Evolutionary conservation across 2,797 vertebrate species (phyloP), one percentile per base, ranked within the genome.

Genomic region (Gorsachius magnificus): DNA sequence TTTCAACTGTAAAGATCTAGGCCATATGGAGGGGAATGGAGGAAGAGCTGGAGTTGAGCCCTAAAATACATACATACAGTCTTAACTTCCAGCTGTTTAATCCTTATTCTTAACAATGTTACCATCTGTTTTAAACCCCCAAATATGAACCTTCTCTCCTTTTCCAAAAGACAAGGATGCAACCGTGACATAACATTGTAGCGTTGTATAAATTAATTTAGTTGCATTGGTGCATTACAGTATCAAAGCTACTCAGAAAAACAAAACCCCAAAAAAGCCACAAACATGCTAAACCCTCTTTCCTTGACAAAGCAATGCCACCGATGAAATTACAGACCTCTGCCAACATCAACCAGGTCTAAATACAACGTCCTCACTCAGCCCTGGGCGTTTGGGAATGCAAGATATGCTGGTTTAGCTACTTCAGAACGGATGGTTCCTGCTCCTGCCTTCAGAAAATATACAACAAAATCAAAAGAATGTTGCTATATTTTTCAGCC

Each of bases 11-110:
- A 61, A 31, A 68, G 65, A 78, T 43, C 33, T 16, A 68, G 70
- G 20, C 46, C 90, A 77, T 43, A 56, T 8, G 58, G 89, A 74
- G 6, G 41, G 54, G 28, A 71, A 79, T 0, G 15, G 51, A 90
- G 58, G 35, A 79, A 75, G 63, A 74, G 83, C 72, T 89, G 51
- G 80, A 93, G 45, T 8, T 6, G 11, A 91, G 83, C 83, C 63
- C 76, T 81, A n/a, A 46, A 79, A 90, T 25, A 15, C 22, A 63
- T 19, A 56, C 10, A 51, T 8, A 3, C 0, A 91, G 56, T 45
- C 74, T 35, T 6, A 60, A 45, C 15, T 58, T 83, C 54, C 71
- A 96, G 86, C 86, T 93, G 63, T 76, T 89, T 53, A 75, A 90
- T 75, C 63, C 65, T 58, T 54, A 2, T 56, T 63, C 41, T 75